phyloP scores from a whole-genome alignment of 1,140 invertebrate genomes.

The Maniola jurtina region DNA sequence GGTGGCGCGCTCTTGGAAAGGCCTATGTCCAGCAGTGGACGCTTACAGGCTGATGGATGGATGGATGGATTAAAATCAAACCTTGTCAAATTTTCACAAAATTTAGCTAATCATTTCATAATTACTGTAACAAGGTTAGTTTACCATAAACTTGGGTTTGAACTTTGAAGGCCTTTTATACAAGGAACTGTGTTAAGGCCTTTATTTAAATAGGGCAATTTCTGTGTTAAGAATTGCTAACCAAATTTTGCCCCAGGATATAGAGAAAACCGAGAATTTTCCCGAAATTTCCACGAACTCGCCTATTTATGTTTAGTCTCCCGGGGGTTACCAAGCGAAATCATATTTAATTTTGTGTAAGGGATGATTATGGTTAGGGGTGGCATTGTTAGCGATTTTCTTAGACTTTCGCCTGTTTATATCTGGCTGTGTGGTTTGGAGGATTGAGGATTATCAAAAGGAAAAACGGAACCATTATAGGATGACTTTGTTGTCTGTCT shows the following conservation, averaged over 20 bases:
- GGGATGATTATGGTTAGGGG: background rate
- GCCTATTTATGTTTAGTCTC: slow-evolving; percentile 1
- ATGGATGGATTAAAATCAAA: too few relatives aligned
- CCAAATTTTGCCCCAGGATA: slow-evolving; percentile 5
- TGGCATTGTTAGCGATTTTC: background rate
- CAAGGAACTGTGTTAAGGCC: background rate
- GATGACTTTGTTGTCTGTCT: too few relatives aligned
- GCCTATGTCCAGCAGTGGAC: too few relatives aligned
- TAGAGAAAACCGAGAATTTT: slow-evolving; percentile 8
- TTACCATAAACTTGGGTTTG: background rate
- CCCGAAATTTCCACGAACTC: slow-evolving; percentile 7
- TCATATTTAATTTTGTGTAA: slow-evolving; percentile 9
- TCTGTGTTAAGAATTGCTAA: slow-evolving; percentile 3
- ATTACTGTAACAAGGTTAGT: too few relatives aligned
- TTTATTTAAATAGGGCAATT: slow-evolving; percentile 9
- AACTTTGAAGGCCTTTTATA: background rate
- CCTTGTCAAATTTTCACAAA: too few relatives aligned
- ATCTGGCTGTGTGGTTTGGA: background rate
- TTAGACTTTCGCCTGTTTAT: background rate
- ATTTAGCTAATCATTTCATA: background rate
- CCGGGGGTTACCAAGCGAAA: slow-evolving; percentile 2
- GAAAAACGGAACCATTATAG: too few relatives aligned
- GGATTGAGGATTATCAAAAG: too few relatives aligned
- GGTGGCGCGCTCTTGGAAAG: too few relatives aligned
- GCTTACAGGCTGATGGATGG: too few relatives aligned